These are phyloP conservation scores for Malachius bipustulatus DNA, from an alignment of 2,888 invertebrate species.

Conservation along the genomic window DNA sequence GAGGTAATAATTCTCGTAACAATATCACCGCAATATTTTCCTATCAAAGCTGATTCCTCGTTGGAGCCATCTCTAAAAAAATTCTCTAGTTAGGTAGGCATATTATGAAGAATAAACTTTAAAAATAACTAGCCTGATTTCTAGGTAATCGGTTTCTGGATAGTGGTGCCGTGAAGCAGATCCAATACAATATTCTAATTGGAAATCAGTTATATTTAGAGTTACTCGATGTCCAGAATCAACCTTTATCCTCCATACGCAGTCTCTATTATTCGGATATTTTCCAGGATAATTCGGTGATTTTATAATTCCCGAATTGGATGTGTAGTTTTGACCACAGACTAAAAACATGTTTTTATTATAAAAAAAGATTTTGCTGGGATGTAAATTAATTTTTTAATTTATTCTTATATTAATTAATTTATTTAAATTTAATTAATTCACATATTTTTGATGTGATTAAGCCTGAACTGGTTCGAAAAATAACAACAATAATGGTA, in stretches of 20 bases:
- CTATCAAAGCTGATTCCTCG: slow-evolving; percentile 50
- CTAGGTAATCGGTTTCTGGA: too few species aligned
- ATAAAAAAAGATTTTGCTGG: too few species aligned
- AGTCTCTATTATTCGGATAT: slow-evolving; percentile 60
- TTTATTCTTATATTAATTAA: too few species aligned
- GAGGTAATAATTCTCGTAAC: slow-evolving; percentile 4
- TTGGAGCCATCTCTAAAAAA: slow-evolving; percentile 62
- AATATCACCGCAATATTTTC: slow-evolving; percentile 53
- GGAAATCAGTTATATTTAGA: slow-evolving; percentile 47
- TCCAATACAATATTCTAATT: not conserved
- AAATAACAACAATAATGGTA: too few species aligned
- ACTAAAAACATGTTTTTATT: too few species aligned
- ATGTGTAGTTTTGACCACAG: slow-evolving; percentile 64
- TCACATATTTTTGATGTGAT: too few species aligned
- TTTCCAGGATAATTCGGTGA: slow-evolving; percentile 68
- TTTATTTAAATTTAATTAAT: too few species aligned
- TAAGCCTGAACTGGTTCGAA: too few species aligned
- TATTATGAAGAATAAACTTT: too few species aligned
- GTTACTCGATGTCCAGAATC: slow-evolving; percentile 59
- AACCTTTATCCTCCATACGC: slow-evolving; percentile 67
- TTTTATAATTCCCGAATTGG: slow-evolving; percentile 53
- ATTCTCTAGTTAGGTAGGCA: slow-evolving; percentile 45
- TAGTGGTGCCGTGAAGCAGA: too few species aligned
- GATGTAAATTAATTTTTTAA: too few species aligned
- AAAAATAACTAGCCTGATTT: too few species aligned